Conservation (phyloP, 92 coral and sea anemone genomes). For the Epizoanthus illoricatus region DNA sequence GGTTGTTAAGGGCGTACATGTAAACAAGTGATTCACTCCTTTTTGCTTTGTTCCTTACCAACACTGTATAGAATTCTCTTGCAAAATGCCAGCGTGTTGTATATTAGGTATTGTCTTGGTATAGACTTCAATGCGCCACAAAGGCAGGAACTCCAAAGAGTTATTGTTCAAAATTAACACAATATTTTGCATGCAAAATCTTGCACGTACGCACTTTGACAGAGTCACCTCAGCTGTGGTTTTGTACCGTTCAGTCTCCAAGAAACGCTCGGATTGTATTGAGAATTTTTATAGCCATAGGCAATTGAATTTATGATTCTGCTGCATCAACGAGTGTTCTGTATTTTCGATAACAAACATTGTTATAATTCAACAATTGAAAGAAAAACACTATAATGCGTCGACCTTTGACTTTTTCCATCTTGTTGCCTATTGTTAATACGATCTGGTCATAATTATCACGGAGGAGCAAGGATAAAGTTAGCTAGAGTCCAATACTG, state of each 20-base stretch:
- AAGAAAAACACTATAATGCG: too few species aligned
- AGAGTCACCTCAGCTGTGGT: not conserved
- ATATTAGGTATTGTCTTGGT: slow-evolving; percentile 3
- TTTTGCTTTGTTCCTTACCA: slow-evolving; percentile 1
- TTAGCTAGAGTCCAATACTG: not conserved
- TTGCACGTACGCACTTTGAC: not conserved
- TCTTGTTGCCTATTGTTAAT: not conserved
- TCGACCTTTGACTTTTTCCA: not conserved
- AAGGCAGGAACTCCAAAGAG: not conserved
- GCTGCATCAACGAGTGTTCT: too few species aligned
- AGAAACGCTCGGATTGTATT: not conserved
- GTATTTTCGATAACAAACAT: too few species aligned
- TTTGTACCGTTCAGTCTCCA: not conserved
- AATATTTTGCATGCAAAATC: not conserved
- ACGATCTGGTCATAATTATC: too few species aligned
- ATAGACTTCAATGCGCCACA: not conserved
- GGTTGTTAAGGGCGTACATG: not conserved
- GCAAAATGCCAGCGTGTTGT: slow-evolving; percentile 15
- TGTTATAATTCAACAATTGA: too few species aligned
- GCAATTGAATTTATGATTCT: too few species aligned
- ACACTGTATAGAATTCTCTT: not conserved
- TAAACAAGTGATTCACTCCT: slow-evolving; percentile 4
- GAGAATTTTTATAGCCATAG: too few species aligned
- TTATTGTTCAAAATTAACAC: not conserved
- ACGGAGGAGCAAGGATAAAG: too few species aligned